Evolutionary conservation across 2,888 invertebrate genomes (phyloP), one percentile per base, ranked within the genome.

Genomic region (Diaprepes abbreviatus): DNA sequence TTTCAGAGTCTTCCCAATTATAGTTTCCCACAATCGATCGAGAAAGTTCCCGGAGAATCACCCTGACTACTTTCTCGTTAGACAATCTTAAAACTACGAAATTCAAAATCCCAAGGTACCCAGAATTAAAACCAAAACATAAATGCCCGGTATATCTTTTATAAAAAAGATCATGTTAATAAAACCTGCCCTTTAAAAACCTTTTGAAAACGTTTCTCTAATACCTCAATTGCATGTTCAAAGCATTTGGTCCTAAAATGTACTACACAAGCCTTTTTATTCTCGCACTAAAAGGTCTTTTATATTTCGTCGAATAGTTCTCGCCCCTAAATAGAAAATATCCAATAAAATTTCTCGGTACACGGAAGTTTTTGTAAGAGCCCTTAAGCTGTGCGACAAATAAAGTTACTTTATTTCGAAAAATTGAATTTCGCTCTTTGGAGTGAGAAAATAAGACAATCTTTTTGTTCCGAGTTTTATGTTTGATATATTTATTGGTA

Each of bases 381-480:
- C 35, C 54, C 35, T 36, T 36, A 19, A 36, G 54, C 54, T n/a
- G 19, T 35, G 54, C 35, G n/a, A 54, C 54, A 54, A 54, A 54
- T 54, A 54, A 35, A 36, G 35, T 35, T 54, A 19, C 35, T 54
- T 54, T 45, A 45, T 45, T 45, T 24, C 12, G n/a, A 24, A 24
- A 45, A 45, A 45, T 45, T 24, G 24, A 45, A 45, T 45, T 45
- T 45, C 45, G n/a, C 21, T 21, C 24, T 21, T 45, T 45, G 45
- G 12, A 17, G 4, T 14, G 16, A 7, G 6, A 9, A 38, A 38
- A 38, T 38, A 14, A 14, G 24, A 24, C 45, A 45, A n/a, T 45
- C 24, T 45, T 45, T n/a, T 24, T 45, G 24, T 45, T 17, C 12
- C 24, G 3, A 1, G 24, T 45, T 45, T 45, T 45, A 24, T 3